Base-by-base conservation (phyloP, 2,888 invertebrate genomes). In the Megastigmus dorsalis region DNA sequence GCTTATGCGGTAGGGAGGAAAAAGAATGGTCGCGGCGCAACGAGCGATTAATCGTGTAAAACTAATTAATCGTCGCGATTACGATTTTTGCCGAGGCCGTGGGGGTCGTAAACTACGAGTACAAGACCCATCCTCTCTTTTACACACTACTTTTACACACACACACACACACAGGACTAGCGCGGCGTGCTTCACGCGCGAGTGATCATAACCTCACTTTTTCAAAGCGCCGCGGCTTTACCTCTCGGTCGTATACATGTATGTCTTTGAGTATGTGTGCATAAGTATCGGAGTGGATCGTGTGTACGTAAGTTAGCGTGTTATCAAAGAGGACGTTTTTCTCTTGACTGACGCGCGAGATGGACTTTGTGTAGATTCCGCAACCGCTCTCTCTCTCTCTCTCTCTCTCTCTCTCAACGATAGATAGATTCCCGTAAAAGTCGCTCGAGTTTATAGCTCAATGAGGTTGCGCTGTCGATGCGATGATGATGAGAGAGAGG, bases 1-100 rank as follows among this genome's bases (percentile, higher is more conserved):
- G n/a, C n/a, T n/a, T n/a, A n/a, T n/a, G n/a, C n/a, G n/a, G n/a
- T n/a, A 28, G 41, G 26, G 28, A 3, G 65, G 7, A 50, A 52
- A n/a, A 50, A 45, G 62, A 52, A 57, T 36, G 55, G 50, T 48
- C 54, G 73, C 67, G 28, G 30, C 26, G 43, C 38, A 45, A 15
- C 66, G 62, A 62, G 45, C 69, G 43, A 69, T 69, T 74, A 69
- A 74, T 74, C 69, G 65, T 50, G 55, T 15, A 69, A 69, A 65
- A 69, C 69, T 69, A 74, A 74, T 74, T 74, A 74, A 74, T 74
- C 69, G 65, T 69, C 43, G 57, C 63, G 69, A 74, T 69, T 74
- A 63, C 57, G 33, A 74, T 68, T 69, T 69, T 69, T 74, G 36
- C 52, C 5, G 7, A 1, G 23, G 0, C 5, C 59, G 26, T 18